These are phyloP conservation scores for Caenorhabditis drosophilae DNA, from an alignment of 2,888 invertebrate genomes.

Conservation along the genomic window DNA sequence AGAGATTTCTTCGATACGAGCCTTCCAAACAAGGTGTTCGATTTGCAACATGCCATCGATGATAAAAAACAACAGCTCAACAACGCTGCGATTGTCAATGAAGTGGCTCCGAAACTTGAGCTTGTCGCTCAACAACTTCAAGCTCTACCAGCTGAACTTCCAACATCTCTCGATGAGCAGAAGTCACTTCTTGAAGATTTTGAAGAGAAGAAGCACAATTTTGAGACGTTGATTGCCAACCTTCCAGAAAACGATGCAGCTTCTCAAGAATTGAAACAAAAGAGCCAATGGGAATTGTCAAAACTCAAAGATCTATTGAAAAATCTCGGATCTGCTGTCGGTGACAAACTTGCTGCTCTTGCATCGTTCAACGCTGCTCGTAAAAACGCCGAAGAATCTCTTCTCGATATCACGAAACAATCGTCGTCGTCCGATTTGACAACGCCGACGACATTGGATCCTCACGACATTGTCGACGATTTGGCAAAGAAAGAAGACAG, in stretches of 20 bases:
- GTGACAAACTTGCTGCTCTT: slow-evolving; percentile 44
- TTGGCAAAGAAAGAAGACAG: slow-evolving; percentile 16
- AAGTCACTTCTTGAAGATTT: slow-evolving; percentile 33
- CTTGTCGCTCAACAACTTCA: slow-evolving; percentile 22
- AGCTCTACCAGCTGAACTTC: slow-evolving; percentile 19
- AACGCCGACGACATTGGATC: no score
- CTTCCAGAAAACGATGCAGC: slow-evolving; percentile 23
- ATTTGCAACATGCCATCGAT: slow-evolving; percentile 9
- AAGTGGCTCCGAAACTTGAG: slow-evolving; percentile 33
- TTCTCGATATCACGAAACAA: slow-evolving; percentile 27
- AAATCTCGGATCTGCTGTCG: slow-evolving; percentile 33
- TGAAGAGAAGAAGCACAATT: slow-evolving; percentile 24
- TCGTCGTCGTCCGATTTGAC: background rate
- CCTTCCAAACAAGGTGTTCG: slow-evolving; percentile 11
- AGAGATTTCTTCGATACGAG: slow-evolving; percentile 15
- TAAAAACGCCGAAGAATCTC: slow-evolving; percentile 42
- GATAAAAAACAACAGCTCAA: slow-evolving; percentile 17
- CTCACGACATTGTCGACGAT: slow-evolving; percentile 21
- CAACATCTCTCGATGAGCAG: slow-evolving; percentile 27
- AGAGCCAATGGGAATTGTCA: slow-evolving; percentile 42
- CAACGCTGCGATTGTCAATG: slow-evolving; percentile 18
- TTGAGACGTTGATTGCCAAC: slow-evolving; percentile 26
- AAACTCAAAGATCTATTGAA: slow-evolving; percentile 35
- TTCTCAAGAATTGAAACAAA: slow-evolving; percentile 31
- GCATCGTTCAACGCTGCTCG: slow-evolving; percentile 45